Conservation (phyloP, 2,113 vertebrate species). For the Xiphophorus maculatus region DNA sequence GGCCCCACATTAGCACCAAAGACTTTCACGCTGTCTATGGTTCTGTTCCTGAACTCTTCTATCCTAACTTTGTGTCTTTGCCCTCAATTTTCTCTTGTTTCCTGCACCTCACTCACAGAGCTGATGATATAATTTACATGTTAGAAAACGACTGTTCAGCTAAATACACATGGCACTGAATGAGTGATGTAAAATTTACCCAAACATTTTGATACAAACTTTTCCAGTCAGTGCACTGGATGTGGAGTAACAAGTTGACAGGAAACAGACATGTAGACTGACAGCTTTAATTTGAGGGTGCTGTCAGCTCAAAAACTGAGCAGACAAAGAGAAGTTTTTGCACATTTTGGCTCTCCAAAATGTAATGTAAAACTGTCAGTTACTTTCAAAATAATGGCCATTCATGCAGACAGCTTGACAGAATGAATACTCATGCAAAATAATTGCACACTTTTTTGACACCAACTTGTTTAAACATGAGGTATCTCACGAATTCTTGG, state of each 20-base stretch:
- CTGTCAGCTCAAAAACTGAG: conserved; percentile 10
- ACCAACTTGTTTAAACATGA: conserved; percentile 24
- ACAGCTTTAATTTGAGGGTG: conserved; percentile 14
- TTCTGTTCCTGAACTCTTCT: conserved; percentile 50
- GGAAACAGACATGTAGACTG: background rate
- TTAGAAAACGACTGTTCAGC: background rate
- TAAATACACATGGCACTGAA: background rate
- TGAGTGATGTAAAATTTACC: background rate
- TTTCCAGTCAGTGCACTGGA: background rate
- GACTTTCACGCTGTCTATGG: conserved; percentile 71
- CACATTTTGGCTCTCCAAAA: background rate
- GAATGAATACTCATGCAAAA: background rate
- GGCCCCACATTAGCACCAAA: conserved; percentile 74
- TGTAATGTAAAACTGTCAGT: conserved; percentile 15
- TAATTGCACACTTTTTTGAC: background rate
- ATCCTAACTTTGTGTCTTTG: conserved; percentile 45
- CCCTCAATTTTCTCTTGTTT: conserved; percentile 34
- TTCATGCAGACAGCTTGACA: background rate
- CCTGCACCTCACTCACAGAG: conserved; percentile 24
- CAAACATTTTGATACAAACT: conserved; percentile 13
- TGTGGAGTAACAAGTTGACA: background rate
- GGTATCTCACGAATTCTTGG: conserved; percentile 2
- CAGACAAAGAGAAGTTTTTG: background rate
- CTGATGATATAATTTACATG: conserved; percentile 6
- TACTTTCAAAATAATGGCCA: background rate